Evolutionary conservation across 1,140 invertebrate genomes (phyloP), one percentile per base, ranked within the genome.

Genomic region (Oryzaephilus surinamensis): DNA sequence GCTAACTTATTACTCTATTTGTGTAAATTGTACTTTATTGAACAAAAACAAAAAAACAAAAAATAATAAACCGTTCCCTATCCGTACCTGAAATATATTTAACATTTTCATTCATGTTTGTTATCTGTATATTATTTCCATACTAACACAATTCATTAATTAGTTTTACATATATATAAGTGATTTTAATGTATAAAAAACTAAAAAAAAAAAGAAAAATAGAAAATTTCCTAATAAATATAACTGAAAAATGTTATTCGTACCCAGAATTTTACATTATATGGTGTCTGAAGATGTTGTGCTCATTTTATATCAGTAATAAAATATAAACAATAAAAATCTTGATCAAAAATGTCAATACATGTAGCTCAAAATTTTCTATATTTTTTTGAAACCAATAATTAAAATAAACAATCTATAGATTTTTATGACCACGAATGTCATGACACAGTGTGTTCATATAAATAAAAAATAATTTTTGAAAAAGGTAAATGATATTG

Each of bases 231-330:
- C 13, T 26, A 23, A 34, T 36, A 36, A 36, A 36, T n/a, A n/a
- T n/a, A n/a, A n/a, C n/a, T n/a, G 10, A 27, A 36, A 36, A 26
- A 34, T 21, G 32, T 45, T 32, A n/a, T n/a, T n/a, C n/a, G n/a
- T n/a, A n/a, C n/a, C n/a, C n/a, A n/a, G n/a, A n/a, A 24, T 24
- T n/a, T 24, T 24, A 24, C 11, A 24, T 7, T 6, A 6, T n/a
- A 24, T 24, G 23, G 11, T 6, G 11, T n/a, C 10, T 24, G 30
- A 24, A 50, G 46, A 52, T 55, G 43, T 49, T 49, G 55, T 58
- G 58, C 58, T 60, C 58, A 60, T 60, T 57, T 54, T 56, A 55
- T 58, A 60, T 57, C 48, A 56, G 46, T n/a, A 24, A 6, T 6
- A 24, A n/a, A 6, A 6, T 24, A 24, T n/a, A 24, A 24, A 24